phyloP scores from a whole-genome alignment of 2,113 vertebrate species.

The Amphiprion ocellaris region DNA sequence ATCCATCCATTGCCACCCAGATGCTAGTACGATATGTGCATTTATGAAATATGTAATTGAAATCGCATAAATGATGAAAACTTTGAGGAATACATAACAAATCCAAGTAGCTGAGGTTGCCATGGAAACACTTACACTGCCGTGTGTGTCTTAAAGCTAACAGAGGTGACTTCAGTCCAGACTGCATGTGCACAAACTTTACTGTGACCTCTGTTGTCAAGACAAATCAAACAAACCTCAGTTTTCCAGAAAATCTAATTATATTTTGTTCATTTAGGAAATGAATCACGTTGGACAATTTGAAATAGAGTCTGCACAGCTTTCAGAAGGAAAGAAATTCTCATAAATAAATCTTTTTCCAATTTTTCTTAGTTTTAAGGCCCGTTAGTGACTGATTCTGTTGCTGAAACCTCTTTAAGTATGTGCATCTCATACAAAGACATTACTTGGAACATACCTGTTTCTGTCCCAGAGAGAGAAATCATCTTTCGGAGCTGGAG shows the following conservation, averaged over 20 bases:
- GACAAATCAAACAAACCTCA: too few relatives aligned
- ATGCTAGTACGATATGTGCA: background rate
- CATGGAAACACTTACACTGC: background rate
- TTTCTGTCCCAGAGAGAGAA: slow-evolving; percentile 67
- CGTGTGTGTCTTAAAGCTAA: too few relatives aligned
- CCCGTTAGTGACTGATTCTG: background rate
- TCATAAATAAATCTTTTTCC: too few relatives aligned
- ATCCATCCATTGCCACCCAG: background rate
- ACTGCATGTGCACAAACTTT: background rate
- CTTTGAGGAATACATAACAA: background rate
- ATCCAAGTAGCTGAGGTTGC: slow-evolving; percentile 2
- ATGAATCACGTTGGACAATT: too few relatives aligned
- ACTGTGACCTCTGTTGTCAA: too few relatives aligned
- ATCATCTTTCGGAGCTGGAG: slow-evolving; percentile 78
- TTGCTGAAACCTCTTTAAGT: background rate
- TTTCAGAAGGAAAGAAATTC: background rate
- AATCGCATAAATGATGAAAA: background rate
- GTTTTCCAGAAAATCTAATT: background rate
- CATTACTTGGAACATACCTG: background rate
- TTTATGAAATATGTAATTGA: background rate
- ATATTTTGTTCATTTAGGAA: background rate
- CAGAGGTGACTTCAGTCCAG: background rate
- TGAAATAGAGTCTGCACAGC: too few relatives aligned
- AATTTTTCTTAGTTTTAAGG: too few relatives aligned
- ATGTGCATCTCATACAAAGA: background rate